Evolutionary conservation across 2,797 vertebrate species (phyloP), one percentile per base, ranked within the genome.

Genomic region (Pseudochaenichthys georgianus): DNA sequence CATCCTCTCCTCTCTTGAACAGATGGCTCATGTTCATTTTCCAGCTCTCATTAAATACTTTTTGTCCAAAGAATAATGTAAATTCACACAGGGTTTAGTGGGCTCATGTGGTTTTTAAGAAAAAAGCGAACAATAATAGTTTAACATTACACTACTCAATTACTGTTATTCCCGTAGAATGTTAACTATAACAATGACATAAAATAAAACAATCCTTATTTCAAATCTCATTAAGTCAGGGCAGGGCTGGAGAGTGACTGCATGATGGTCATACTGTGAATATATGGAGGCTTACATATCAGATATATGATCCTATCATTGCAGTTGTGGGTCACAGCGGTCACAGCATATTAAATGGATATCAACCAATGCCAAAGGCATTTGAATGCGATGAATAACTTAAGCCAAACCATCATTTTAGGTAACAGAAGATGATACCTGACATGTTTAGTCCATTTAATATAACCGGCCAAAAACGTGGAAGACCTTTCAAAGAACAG

Each of bases 41-140:
- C 53, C 45, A 23, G 12, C n/a, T 55, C 43, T 62, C 8, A 58
- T 57, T 57, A 13, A 60, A 57, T 60, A 50, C 10, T 45, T 19
- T 62, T 21, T 11, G 51, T 23, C 15, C 23, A 28, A 57, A 64
- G 23, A 58, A 46, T 64, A 58, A 72, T 38, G 21, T 52, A 45
- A n/a, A 73, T 66, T 57, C 23, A 41, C 21, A 54, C 19, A 4
- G 13, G 7, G 21, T 51, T 77, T 31, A 60, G 16, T 19, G 17
- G 17, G 23, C n/a, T 70, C 62, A 4, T 12, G 54, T 15, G 31
- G 19, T 17, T 73, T 12, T 59, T 58, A 59, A 51, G 38, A 58
- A 31, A 58, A n/a, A 63, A 31, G 54, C 7, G 41, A 19, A 28
- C 16, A n/a, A 19, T 9, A 6, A 47, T 60, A 19, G 17, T 16